Conservation (phyloP, 2,888 invertebrate genomes). For the Fissipunctia ypsillon region DNA sequence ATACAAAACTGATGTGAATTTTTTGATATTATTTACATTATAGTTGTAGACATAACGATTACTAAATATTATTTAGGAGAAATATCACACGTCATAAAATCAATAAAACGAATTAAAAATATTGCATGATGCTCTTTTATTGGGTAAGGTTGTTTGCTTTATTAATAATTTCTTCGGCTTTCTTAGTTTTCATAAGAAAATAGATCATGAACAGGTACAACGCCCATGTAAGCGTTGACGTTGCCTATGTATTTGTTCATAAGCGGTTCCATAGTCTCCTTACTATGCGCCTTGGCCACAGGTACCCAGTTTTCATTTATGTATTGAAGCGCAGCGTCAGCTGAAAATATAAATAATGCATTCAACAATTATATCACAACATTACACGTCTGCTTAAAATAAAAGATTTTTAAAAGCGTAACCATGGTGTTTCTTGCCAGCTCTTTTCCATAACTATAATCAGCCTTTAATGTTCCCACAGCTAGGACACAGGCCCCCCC, state of each 20-base stretch:
- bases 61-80: too few species aligned
- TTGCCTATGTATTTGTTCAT: neutral
- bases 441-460: too few species aligned
- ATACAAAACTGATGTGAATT: too few species aligned
- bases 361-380: neutral
- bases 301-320: slow-evolving; percentile 37
- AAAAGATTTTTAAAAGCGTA: neutral
- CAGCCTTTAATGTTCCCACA: too few species aligned
- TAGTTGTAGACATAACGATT: too few species aligned
- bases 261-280: neutral
- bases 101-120: slow-evolving; percentile 21
- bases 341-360: slow-evolving; percentile 24
- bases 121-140: slow-evolving; percentile 25
- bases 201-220: neutral
- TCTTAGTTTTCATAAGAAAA: slow-evolving; percentile 26
- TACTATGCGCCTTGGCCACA: neutral
- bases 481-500: too few species aligned
- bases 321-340: slow-evolving; percentile 29
- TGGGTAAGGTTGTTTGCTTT: neutral
- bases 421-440: too few species aligned
- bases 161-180: neutral
- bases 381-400: neutral
- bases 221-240: slow-evolving; percentile 4
- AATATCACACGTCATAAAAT: neutral
- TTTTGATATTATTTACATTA: too few species aligned